These are phyloP conservation scores for Oxygymnocypris stewartii DNA, from an alignment of 2,113 vertebrate genomes.

Conservation along the genomic window DNA sequence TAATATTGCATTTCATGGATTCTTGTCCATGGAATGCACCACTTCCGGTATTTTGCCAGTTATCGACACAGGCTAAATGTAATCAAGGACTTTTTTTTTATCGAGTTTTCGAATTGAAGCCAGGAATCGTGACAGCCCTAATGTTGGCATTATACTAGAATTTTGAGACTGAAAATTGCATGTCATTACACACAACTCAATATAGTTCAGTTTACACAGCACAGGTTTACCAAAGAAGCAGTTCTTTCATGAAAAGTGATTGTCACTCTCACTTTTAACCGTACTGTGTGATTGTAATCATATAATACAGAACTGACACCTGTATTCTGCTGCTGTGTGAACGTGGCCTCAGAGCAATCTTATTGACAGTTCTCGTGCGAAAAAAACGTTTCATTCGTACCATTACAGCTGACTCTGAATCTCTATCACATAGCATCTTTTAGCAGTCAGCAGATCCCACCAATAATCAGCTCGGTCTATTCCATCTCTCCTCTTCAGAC, in stretches of 20 bases:
- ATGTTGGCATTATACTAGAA: background rate
- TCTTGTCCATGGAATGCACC: no score
- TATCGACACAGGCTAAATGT: no score
- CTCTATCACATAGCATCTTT: slow-evolving; percentile 83
- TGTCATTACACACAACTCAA: background rate
- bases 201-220: no score
- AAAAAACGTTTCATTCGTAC: slow-evolving; percentile 40
- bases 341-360: background rate
- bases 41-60: no score
- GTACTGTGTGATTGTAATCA: background rate
- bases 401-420: slow-evolving; percentile 72
- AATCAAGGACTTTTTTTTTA: no score
- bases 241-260: background rate
- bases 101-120: no score
- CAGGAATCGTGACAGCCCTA: no score
- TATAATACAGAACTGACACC: background rate
- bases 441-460: slow-evolving; percentile 80
- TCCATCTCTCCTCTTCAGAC: slow-evolving; percentile 72
- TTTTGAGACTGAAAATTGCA: background rate
- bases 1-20: no score
- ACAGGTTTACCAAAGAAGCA: no score
- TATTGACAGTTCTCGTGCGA: background rate
- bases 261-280: background rate
- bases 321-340: background rate
- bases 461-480: slow-evolving; percentile 75